Evolutionary conservation across 2,113 vertebrate genomes (phyloP).

Genomic region (Tachuris rubrigastra): DNA sequence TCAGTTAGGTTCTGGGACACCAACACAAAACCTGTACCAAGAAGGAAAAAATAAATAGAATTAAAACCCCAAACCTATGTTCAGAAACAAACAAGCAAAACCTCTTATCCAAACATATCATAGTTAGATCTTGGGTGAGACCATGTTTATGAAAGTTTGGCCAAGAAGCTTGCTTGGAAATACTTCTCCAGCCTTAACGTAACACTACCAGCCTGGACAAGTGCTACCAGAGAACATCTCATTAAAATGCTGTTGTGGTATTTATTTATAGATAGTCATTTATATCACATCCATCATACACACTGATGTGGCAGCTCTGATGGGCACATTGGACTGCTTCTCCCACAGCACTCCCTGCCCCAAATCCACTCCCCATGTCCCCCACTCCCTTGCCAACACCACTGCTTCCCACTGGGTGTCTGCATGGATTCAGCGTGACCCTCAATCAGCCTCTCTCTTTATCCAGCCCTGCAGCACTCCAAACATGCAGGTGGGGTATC

Average conservation of each 20-base stretch:
- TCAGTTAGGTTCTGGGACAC: neutral
- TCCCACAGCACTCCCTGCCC: neutral
- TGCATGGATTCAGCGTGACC: neutral
- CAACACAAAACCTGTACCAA: neutral
- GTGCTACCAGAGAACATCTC: constrained; percentile 40
- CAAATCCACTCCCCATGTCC: neutral
- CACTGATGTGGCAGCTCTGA: neutral
- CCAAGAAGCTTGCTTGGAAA: constrained; percentile 14
- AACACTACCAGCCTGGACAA: constrained; percentile 49
- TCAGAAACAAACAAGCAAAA: constrained; percentile 38
- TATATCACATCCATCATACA: neutral
- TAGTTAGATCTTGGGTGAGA: constrained; percentile 12
- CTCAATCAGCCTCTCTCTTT: neutral
- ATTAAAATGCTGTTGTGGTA: constrained; percentile 47
- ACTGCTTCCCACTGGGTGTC: neutral
- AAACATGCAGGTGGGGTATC: neutral
- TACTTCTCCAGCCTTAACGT: constrained; percentile 3
- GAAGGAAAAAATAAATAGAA: neutral
- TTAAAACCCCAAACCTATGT: neutral
- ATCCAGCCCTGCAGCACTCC: neutral
- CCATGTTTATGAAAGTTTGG: neutral
- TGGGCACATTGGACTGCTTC: neutral
- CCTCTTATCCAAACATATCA: constrained; percentile 45
- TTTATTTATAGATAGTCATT: constrained; percentile 31
- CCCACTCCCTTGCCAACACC: neutral